Base-by-base conservation (phyloP, 2,113 vertebrate species). In the Smithornis capensis region DNA sequence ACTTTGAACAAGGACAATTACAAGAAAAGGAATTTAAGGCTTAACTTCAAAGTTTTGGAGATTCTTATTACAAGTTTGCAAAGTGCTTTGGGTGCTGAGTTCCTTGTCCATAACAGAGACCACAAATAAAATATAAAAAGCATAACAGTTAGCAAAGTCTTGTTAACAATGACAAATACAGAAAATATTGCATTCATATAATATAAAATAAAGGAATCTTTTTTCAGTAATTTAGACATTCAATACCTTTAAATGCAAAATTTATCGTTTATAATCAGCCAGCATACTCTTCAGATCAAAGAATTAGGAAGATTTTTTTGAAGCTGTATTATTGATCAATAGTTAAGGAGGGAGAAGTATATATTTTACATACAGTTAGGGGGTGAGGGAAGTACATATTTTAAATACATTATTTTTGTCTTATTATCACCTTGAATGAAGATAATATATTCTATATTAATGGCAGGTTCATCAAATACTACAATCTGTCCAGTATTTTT, bases 51-150 rank as follows among this genome's bases (percentile, higher is more conserved):
- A 59, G 44, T 14, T 17, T 76, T 35, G 17, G 16, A 5, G 14
- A n/a, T n/a, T 73, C 75, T 79, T 83, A 6, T 31, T 37, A 12
- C 10, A 60, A 60, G 13, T 62, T 87, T 88, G 18, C 28, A 25
- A 87, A 91, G 21, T 33, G 5, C 3, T 7, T 49, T 1, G 0
- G 24, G 3, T 38, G 3, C 6, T 64, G 25, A 25, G 4, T 12
- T 90, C 13, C 22, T 60, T 11, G n/a, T 62, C 70, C 37, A 40
- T 60, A 75, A 84, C 53, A 38, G 23, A 56, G 17, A 70, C 6
- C 7, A 16, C 5, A 2, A 29, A 35, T 35, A 60, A 88, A 25
- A 73, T 3, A 64, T 35, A 49, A 77, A 78, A 74, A 17, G 0
- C 5, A 7, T 27, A 40, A 45, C 7, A 27, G 1, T 33, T 60